Base-by-base conservation (phyloP, 2,797 vertebrate species). In the Danio aesculapii region DNA sequence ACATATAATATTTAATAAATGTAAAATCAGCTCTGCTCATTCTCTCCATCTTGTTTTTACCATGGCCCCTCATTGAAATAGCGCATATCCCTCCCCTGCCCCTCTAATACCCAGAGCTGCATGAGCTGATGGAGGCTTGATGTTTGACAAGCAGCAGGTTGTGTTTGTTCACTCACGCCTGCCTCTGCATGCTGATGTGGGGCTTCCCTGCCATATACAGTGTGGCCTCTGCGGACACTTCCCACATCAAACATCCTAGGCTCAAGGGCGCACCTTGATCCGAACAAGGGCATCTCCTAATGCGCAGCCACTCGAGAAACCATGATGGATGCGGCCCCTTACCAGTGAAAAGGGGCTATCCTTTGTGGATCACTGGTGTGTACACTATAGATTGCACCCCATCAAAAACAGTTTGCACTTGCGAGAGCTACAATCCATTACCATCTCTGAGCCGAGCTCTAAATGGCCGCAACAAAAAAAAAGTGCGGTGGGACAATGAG, bases 101-200 rank as follows among this genome's bases (percentile, higher is more conserved):
- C 8, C 72, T 63, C 76, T 68, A 79, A 88, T 84, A 79, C 85
- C 75, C 84, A 83, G 75, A 52, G 83, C 83, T 83, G 81, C 55
- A 69, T 80, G 83, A 71, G n/a, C 84, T 82, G 75, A 87, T 81
- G 84, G 71, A 82, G 76, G 71, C 41, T 50, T 69, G 82, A 85
- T 85, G 85, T 88, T 87, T 88, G 86, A 90, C 82, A 84, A 84
- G 79, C 79, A 71, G 77, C 73, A 55, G 78, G 81, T 83, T 83
- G 66, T 84, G 84, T 84, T 85, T 86, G 83, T 86, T 85, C 75
- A 21, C 64, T 78, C 67, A 52, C 46, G 78, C 49, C 72, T 67
- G 72, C 70, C 70, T 77, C 7, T 81, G 84, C 84, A 81, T 88
- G 77, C 68, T 76, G 73, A 87, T 86, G 81, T 57, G 77, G 74